Base-by-base conservation (phyloP, 2,797 vertebrate genomes). In the Halcyon badia region DNA sequence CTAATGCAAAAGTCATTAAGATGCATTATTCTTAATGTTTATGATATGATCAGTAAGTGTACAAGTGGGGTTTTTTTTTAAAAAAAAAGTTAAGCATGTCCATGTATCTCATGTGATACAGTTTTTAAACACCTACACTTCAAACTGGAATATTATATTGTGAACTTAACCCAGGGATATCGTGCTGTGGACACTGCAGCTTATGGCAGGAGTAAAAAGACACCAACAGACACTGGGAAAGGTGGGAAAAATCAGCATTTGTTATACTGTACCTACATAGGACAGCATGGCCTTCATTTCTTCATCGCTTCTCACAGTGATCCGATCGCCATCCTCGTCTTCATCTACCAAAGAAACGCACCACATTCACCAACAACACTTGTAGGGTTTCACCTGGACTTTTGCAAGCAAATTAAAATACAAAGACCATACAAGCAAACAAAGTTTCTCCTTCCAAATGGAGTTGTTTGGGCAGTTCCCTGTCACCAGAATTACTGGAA, bases 251-350 rank as follows among this genome's bases (percentile, higher is more conserved):
- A 24, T 4, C 20, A 26, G 90, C 66, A 19, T 71, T 87, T 49
- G 30, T 46, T 76, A 44, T n/a, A 62, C 71, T 51, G 21, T 96
- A 99, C 99, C 98, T 97, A 99, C 99, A 96, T 99, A 99, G 20
- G 99, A 99, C 60, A 99, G 97, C 99, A 99, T 99, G 82, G 99
- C 99, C 98, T 99, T 99, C 97, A 99, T 99, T 96, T 99, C 99
- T 97, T 99, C 99, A 61, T 99, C 99, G 42, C 99, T 99, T 94
- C 99, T 98, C 48, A 99, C 99, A 26, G 99, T 99, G 96, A 99
- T 99, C 95, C 99, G 98, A 94, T 99, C 99, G 3, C 99, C 99
- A 37, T 99, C 99, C 95, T 99, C 99, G 97, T 99, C 99, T 98
- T 99, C 99, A 98, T 99, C 99, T 99, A 84, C 72, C 91, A 94